These are phyloP conservation scores for Hemitrygon akajei DNA, from an alignment of 2,797 vertebrate genomes.

Conservation along the genomic window DNA sequence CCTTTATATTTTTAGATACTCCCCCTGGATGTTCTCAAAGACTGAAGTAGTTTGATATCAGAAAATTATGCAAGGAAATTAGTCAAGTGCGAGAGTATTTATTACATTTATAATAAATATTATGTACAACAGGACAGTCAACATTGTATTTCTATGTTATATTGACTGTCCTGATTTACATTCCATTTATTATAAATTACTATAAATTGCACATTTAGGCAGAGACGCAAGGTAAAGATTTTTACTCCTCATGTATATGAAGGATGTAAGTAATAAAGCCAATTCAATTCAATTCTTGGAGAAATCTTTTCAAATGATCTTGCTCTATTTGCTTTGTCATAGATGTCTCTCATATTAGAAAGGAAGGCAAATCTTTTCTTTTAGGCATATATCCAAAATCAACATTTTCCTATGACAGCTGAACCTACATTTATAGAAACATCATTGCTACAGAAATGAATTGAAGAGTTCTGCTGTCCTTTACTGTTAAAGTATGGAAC, in stretches of 20 bases:
- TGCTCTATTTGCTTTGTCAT: neutral
- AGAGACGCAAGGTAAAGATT: too few species aligned
- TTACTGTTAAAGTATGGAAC: neutral
- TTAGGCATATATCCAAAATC: neutral
- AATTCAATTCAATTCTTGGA: neutral
- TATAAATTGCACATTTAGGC: too few species aligned
- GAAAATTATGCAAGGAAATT: neutral
- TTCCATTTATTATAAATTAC: too few species aligned
- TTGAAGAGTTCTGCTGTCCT: neutral
- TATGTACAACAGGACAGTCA: too few species aligned
- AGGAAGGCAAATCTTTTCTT: neutral
- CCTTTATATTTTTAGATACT: neutral
- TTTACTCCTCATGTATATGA: too few species aligned
- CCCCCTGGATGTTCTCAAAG: neutral
- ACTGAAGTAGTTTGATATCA: neutral
- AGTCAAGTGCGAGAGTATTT: too few species aligned
- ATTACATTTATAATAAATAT: too few species aligned
- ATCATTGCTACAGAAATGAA: neutral
- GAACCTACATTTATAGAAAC: neutral
- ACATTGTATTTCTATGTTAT: too few species aligned
- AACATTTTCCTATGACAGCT: too few species aligned
- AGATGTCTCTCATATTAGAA: neutral
- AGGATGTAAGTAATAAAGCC: too few species aligned
- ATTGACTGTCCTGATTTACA: too few species aligned
- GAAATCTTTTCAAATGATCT: neutral